Base-by-base conservation (phyloP, 2,888 invertebrate species). In the Heliconius erato region DNA sequence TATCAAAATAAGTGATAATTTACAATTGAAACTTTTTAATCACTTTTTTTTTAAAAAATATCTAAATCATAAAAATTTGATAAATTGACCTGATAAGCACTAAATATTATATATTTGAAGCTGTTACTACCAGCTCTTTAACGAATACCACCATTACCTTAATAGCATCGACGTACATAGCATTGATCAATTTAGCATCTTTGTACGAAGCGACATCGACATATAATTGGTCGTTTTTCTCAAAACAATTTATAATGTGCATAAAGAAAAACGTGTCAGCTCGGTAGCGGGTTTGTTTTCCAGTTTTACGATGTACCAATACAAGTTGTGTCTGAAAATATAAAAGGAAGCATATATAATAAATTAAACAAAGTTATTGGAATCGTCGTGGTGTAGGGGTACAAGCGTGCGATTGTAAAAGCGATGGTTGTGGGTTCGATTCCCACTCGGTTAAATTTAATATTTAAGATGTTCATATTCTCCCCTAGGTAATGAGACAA, bases 211-310 rank as follows among this genome's bases (percentile, higher is more conserved):
- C 98, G 81, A 98, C 96, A 89, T 99, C 98, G 2, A 98, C 92
- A 0, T 98, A 95, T 19, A 99, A 91, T 85, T 96, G 96, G 80
- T 96, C 96, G 77, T 97, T 88, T 85, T 97, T 94, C 88, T 98
- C 99, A 90, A 97, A 99, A 83, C 98, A 97, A 93, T 99, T 99
- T 86, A 98, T 98, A 71, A 98, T 97, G 91, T 98, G 98, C 9
- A 98, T 94, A 88, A 97, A 98, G 92, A 98, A 98, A 87, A 98
- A 97, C 0, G 98, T 94, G 79, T 98, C 97, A 0, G 93, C 92
- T 2, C 91, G 87, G 86, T 89, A 95, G 4, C 95, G 88, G 65
- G 90, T 92, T 80, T 88, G 90, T 71, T 92, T 92, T 35, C 98
- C 98, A 1, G 96, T 96, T 74, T 94, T 90, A 2, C 97, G 96